A percentile compares a stretch with the other conserved stretches of the same genome.
Evolutionary conservation across 1,140 invertebrate genomes (phyloP).

Genomic region (Eurosta solidaginis): DNA sequence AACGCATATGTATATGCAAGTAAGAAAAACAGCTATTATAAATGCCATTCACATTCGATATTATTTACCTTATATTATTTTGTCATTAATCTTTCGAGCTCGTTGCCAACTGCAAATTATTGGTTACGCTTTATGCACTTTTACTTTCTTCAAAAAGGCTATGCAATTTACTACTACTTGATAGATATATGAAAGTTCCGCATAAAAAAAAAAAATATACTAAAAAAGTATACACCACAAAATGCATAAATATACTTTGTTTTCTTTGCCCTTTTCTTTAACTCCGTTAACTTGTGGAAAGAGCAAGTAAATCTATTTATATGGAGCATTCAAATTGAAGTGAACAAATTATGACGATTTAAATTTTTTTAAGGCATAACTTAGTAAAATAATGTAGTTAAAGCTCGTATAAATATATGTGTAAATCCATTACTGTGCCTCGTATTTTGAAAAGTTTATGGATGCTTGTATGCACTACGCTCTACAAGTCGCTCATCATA

Average conservation of each 20-base stretch:
- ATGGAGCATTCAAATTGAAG: not conserved
- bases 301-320: not conserved
- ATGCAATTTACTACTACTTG: not conserved
- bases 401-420: too few species aligned
- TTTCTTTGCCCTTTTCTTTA: not conserved
- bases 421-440: too few species aligned
- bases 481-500: too few species aligned
- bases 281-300: not conserved
- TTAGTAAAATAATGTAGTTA: too few species aligned
- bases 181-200: not conserved
- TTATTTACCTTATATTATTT: too few species aligned
- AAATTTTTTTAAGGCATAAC: too few species aligned
- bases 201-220: not conserved
- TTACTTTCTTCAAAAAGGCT: slow-evolving; percentile 16
- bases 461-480: too few species aligned
- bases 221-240: not conserved
- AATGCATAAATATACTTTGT: not conserved
- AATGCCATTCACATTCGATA: too few species aligned
- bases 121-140: slow-evolving; percentile 27
- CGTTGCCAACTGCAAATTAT: slow-evolving; percentile 1
- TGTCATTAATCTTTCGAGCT: slow-evolving; percentile 7
- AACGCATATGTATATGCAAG: too few species aligned
- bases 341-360: not conserved
- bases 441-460: too few species aligned
- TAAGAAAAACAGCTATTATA: too few species aligned